These are phyloP conservation scores for Butorides virescens DNA, from an alignment of 2,113 vertebrate genomes.

Conservation along the genomic window DNA sequence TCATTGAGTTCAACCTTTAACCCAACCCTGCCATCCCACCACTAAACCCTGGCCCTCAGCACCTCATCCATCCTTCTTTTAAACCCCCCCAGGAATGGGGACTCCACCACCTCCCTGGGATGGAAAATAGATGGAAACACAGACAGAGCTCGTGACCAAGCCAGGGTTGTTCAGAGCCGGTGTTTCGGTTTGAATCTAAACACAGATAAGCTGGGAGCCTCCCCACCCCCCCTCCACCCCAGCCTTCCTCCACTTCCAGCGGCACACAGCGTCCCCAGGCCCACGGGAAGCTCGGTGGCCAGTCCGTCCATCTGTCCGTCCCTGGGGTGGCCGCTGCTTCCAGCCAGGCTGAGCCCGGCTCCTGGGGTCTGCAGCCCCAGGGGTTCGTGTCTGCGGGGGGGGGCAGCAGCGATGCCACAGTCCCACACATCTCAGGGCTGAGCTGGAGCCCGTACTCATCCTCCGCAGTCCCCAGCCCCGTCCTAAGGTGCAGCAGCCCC, in stretches of 20 bases:
- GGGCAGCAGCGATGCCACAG: rapidly evolving
- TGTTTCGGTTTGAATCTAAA: rapidly evolving
- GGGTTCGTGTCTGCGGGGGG: not conserved
- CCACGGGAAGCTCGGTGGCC: not conserved
- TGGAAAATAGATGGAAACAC: not conserved
- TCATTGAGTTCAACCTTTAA: no score
- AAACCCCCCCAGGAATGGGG: no score
- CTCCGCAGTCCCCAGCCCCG: not conserved
- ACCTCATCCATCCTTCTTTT: no score
- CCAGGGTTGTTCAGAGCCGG: not conserved
- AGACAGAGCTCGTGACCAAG: not conserved
- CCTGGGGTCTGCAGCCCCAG: not conserved
- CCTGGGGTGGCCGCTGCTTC: not conserved
- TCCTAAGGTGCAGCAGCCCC: rapidly evolving
- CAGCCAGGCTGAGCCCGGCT: not conserved
- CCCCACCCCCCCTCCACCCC: rapidly evolving
- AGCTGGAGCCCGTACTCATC: rapidly evolving
- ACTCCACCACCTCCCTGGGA: no score
- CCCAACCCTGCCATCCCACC: no score
- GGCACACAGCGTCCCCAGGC: not conserved
- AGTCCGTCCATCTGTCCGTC: rapidly evolving
- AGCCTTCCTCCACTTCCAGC: not conserved
- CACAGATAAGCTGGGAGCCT: not conserved
- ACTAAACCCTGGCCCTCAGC: no score
- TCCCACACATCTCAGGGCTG: rapidly evolving